Conservation (phyloP, 2,113 vertebrate species). For the Otocyon megalotis region DNA sequence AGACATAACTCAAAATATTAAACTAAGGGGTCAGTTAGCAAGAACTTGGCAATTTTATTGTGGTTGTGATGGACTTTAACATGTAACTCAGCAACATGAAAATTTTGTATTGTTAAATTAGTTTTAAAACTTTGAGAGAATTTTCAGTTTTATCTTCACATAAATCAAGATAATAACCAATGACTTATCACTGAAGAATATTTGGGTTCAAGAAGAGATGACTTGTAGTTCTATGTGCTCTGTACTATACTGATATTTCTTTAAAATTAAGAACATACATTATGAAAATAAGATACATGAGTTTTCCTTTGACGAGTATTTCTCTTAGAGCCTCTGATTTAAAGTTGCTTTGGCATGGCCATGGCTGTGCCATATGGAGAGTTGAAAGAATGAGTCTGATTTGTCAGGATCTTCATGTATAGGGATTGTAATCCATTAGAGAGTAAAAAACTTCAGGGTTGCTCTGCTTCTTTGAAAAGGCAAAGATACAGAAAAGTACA, state of each 20-base stretch:
- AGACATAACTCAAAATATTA: background rate
- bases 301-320: background rate
- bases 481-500: background rate
- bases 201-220: background rate
- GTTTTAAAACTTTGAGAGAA: background rate
- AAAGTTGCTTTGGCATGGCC: background rate
- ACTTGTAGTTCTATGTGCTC: background rate
- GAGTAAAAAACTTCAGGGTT: background rate
- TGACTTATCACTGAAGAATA: background rate
- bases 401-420: background rate
- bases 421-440: background rate
- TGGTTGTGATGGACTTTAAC: background rate
- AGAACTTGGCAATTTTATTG: background rate
- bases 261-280: background rate
- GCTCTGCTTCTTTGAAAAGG: background rate
- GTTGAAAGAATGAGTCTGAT: background rate
- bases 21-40: background rate
- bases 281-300: background rate
- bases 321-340: background rate
- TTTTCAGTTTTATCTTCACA: background rate
- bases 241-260: background rate
- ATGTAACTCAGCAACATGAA: background rate
- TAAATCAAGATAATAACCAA: background rate
- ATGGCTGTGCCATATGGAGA: background rate
- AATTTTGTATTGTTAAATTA: background rate